Conservation (phyloP, 2,888 invertebrate species). For the Nomada fucata region DNA sequence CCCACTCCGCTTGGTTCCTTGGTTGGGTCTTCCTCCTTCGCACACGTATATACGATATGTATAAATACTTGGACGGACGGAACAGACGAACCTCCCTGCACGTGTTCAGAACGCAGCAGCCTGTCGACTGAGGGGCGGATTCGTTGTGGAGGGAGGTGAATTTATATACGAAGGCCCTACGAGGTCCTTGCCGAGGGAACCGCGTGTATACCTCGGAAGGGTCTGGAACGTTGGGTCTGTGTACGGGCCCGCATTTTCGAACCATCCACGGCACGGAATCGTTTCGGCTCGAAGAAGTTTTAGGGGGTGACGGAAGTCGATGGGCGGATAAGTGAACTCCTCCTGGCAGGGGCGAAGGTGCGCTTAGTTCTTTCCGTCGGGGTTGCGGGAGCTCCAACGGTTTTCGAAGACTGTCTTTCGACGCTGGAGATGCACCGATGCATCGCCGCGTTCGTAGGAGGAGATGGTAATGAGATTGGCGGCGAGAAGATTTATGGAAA, state of each 20-base stretch:
- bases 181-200: conserved; percentile 54
- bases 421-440: too few relatives aligned
- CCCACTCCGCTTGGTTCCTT: neutral
- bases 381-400: neutral
- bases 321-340: neutral
- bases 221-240: conserved; percentile 41
- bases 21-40: conserved; percentile 29
- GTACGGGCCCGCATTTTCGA: conserved; percentile 27
- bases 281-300: neutral
- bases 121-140: conserved; percentile 61
- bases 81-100: conserved; percentile 58
- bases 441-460: too few relatives aligned
- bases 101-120: conserved; percentile 64
- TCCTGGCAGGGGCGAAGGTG: neutral
- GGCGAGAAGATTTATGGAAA: neutral
- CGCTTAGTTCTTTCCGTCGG: neutral
- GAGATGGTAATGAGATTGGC: too few relatives aligned
- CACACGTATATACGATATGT: neutral
- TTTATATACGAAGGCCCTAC: conserved; percentile 48
- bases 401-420: neutral
- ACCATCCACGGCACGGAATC: neutral
- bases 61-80: conserved; percentile 14
- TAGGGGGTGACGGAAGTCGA: conserved; percentile 27
- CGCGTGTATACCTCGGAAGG: conserved; percentile 43
- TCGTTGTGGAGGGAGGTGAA: conserved; percentile 48